Percentiles rank a stretch among this genome's conserved stretches.
phyloP scores from a whole-genome alignment of 2,113 vertebrate genomes.

The Phalacrocorax carbo region DNA sequence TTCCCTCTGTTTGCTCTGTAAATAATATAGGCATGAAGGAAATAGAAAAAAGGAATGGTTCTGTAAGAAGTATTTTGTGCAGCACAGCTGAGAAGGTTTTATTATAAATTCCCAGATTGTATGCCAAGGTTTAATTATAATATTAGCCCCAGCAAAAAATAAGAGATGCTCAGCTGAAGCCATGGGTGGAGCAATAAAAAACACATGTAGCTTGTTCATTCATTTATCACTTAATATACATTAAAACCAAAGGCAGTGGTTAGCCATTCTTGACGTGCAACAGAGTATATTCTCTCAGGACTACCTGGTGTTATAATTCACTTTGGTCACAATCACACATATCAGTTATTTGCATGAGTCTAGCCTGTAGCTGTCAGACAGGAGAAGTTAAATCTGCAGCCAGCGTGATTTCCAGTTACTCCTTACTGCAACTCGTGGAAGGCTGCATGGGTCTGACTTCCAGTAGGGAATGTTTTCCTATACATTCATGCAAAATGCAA shows the following conservation, averaged over 20 bases:
- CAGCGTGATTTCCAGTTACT: fast-evolving
- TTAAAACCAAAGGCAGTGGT: not conserved
- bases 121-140: not conserved
- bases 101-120: not conserved
- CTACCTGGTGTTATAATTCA: not conserved
- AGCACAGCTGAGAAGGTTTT: not conserved
- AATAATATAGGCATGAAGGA: slow-evolving; percentile 39
- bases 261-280: not conserved
- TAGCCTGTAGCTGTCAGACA: not conserved
- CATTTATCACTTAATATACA: not conserved
- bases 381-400: not conserved
- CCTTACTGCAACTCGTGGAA: fast-evolving
- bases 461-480: not conserved
- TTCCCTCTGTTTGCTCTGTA: slow-evolving; percentile 57
- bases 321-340: not conserved
- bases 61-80: slow-evolving; percentile 43
- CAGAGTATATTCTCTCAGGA: not conserved
- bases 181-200: not conserved
- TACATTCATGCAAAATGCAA: not conserved
- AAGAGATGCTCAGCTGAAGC: not conserved
- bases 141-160: not conserved
- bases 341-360: not conserved
- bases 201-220: not conserved
- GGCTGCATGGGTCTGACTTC: not conserved
- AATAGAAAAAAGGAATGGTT: slow-evolving; percentile 3